These are phyloP conservation scores for Nymphicus hollandicus DNA, from an alignment of 2,113 vertebrate genomes.

Conservation along the genomic window DNA sequence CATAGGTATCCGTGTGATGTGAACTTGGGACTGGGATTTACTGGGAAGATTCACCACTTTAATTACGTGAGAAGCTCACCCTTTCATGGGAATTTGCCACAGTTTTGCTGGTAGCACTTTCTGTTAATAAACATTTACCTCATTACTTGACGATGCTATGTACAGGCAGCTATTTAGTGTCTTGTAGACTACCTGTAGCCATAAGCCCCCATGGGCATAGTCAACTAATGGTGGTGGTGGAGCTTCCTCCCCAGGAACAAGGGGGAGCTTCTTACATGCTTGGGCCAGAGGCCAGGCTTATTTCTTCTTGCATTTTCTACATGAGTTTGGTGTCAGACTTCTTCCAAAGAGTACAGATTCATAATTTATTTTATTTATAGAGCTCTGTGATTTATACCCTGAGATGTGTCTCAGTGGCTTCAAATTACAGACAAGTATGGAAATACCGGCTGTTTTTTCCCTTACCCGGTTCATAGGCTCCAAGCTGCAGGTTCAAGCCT, in stretches of 20 bases:
- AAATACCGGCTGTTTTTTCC: slow-evolving; percentile 35
- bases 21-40: not conserved
- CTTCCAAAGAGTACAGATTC: slow-evolving; percentile 45
- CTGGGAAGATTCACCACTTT: not conserved
- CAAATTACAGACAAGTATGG: slow-evolving; percentile 30
- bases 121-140: not conserved
- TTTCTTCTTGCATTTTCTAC: slow-evolving; percentile 14
- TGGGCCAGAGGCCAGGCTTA: not conserved
- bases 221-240: not conserved
- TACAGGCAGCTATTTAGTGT: not conserved
- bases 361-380: slow-evolving; percentile 53
- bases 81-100: not conserved
- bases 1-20: not conserved
- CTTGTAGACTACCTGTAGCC: not conserved
- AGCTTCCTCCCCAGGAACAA: not conserved
- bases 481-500: not conserved
- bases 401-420: slow-evolving; percentile 27
- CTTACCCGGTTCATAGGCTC: not conserved
- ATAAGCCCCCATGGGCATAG: not conserved
- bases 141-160: not conserved
- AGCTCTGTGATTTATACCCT: slow-evolving; percentile 31
- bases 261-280: not conserved
- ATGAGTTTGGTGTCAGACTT: slow-evolving; percentile 32
- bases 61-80: not conserved
- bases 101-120: not conserved